Percentiles rank a stretch among this genome's conserved stretches.
Evolutionary conservation across 2,113 vertebrate genomes (phyloP).

Genomic region (Pipa parva): DNA sequence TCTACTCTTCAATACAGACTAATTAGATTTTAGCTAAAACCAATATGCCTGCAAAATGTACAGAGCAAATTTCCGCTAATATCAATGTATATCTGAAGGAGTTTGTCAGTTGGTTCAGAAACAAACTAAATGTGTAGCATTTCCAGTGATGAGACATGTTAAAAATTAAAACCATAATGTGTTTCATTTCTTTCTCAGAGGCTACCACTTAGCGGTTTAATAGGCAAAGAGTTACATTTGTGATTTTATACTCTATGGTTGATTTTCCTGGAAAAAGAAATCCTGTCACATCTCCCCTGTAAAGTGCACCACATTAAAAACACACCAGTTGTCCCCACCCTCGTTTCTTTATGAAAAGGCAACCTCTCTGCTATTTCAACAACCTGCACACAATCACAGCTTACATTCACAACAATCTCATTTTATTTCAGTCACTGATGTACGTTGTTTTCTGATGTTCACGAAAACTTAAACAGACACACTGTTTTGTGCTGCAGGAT

Average conservation of each 20-base stretch:
- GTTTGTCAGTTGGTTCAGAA: too few species aligned
- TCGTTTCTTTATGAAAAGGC: slow-evolving; percentile 50
- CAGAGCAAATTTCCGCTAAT: too few species aligned
- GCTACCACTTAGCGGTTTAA: too few species aligned
- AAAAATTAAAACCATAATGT: background rate
- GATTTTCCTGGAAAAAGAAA: background rate
- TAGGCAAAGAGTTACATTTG: too few species aligned
- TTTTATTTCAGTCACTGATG: slow-evolving; percentile 44
- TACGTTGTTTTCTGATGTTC: background rate
- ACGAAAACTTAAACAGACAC: slow-evolving; percentile 9
- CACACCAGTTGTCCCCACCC: background rate
- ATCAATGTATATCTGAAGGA: too few species aligned
- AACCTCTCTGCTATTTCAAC: slow-evolving; percentile 57
- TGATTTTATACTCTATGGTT: background rate
- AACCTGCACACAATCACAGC: slow-evolving; percentile 50
- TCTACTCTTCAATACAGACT: too few species aligned
- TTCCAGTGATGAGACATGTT: slow-evolving; percentile 1
- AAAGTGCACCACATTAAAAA: background rate
- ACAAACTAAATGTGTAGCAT: slow-evolving; percentile 28
- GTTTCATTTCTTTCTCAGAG: background rate
- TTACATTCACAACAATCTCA: slow-evolving; percentile 38
- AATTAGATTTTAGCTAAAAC: too few species aligned
- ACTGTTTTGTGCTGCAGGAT: slow-evolving; percentile 36
- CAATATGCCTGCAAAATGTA: too few species aligned
- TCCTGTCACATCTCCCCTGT: background rate